Evolutionary conservation across 2,113 vertebrate species (phyloP).

Genomic region (Axis porcinus): DNA sequence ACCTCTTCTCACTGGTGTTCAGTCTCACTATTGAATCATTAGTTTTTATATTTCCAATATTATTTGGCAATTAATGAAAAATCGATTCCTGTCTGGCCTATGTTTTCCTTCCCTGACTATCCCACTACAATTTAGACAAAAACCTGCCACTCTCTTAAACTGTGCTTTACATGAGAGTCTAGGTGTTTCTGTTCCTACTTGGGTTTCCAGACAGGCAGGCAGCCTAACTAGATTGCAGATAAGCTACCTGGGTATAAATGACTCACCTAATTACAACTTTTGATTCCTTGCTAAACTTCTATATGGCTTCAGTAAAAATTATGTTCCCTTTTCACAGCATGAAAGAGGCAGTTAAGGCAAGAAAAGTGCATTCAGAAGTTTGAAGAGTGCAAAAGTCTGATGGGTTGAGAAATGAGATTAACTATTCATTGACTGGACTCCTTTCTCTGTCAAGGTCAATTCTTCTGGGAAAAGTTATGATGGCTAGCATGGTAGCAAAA

Average conservation of each 20-base stretch:
- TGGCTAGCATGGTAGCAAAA: neutral
- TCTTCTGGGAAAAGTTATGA: constrained; percentile 23
- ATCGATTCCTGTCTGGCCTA: neutral
- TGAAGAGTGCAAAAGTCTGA: neutral
- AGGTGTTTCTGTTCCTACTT: neutral
- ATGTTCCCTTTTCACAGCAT: constrained; percentile 40
- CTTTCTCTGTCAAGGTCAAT: neutral
- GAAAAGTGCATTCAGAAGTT: neutral
- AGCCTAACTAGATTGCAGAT: neutral
- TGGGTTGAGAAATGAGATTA: constrained; percentile 38
- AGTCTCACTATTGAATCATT: neutral
- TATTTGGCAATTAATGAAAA: neutral
- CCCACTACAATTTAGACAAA: neutral
- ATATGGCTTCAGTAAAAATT: neutral
- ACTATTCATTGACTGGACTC: neutral
- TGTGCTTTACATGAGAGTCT: neutral
- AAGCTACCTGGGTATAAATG: neutral
- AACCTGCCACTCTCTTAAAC: neutral
- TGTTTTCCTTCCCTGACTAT: neutral
- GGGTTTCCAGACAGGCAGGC: neutral
- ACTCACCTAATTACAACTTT: neutral
- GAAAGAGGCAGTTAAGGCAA: constrained; percentile 36
- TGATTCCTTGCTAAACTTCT: constrained; percentile 33
- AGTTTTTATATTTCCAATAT: neutral
- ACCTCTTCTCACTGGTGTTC: neutral